phyloP scores from a whole-genome alignment of 2,113 vertebrate species.

The Phyllopteryx taeniolatus region DNA sequence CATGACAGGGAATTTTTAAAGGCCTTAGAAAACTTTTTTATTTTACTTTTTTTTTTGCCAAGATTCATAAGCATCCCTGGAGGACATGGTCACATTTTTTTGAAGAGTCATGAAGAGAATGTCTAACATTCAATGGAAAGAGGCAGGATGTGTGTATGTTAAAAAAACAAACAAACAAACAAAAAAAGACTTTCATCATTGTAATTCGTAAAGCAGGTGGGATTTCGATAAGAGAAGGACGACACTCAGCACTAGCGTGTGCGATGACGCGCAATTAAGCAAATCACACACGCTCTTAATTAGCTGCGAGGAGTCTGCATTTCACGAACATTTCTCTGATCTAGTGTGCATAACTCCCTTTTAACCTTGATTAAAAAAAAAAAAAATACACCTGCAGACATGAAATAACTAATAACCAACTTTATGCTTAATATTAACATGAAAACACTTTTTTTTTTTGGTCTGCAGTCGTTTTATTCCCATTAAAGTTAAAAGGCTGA shows the following conservation, averaged over 20 bases:
- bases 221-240: not conserved
- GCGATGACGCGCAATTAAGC: constrained; percentile 8
- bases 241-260: not conserved
- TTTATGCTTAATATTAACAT: too few relatives aligned
- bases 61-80: not conserved
- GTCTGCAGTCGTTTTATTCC: too few relatives aligned
- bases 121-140: not conserved
- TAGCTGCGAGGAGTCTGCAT: constrained; percentile 21
- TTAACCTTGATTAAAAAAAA: not conserved
- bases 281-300: constrained; percentile 26
- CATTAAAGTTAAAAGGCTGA: too few relatives aligned
- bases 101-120: not conserved
- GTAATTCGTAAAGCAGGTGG: constrained; percentile 1
- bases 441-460: too few relatives aligned
- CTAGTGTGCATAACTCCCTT: not conserved
- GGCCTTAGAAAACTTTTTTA: constrained; percentile 5
- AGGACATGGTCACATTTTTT: not conserved
- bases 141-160: not conserved
- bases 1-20: constrained; percentile 4
- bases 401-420: not conserved
- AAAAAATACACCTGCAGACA: not conserved
- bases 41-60: not conserved
- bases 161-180: not conserved
- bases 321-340: constrained; percentile 37
- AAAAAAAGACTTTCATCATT: not conserved